A percentile compares a stretch with the other conserved stretches of the same genome.
These are phyloP conservation scores for Coregonus sp. DNA, from an alignment of 2,797 vertebrate species.

Conservation along the genomic window DNA sequence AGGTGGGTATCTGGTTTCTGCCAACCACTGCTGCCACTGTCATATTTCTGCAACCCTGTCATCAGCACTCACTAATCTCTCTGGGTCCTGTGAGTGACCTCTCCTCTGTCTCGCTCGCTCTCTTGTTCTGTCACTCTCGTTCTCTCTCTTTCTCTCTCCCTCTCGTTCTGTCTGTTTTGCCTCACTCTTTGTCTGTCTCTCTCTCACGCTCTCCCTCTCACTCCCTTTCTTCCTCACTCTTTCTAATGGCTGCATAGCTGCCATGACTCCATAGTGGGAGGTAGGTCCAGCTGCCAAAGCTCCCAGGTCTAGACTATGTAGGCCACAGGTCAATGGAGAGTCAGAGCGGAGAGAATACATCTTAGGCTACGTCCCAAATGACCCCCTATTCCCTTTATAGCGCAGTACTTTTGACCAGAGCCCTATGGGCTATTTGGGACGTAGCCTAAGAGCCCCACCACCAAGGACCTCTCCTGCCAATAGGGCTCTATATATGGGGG, in stretches of 20 bases:
- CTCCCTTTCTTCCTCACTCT: not conserved
- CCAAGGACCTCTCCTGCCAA: slow-evolving; percentile 26
- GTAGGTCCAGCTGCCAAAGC: slow-evolving; percentile 31
- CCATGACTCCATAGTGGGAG: slow-evolving; percentile 27
- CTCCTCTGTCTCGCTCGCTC: slow-evolving; percentile 27
- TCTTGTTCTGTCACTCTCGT: not conserved
- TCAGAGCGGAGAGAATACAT: not conserved
- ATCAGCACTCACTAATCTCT: slow-evolving; percentile 30
- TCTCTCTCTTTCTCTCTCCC: slow-evolving; percentile 2
- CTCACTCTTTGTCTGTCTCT: not conserved
- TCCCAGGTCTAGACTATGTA: slow-evolving; percentile 57
- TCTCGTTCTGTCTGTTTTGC: not conserved
- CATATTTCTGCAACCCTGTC: slow-evolving; percentile 47
- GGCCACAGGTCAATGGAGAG: slow-evolving; percentile 43
- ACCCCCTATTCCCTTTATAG: not conserved
- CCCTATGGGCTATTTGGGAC: no score
- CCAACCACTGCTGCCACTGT: not conserved
- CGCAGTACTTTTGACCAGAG: not conserved
- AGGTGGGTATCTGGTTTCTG: slow-evolving; percentile 75
- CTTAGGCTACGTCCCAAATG: not conserved
- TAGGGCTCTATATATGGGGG: slow-evolving; percentile 35
- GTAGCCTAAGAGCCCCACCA: not conserved
- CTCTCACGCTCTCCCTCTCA: not conserved
- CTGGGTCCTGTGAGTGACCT: slow-evolving; percentile 2
- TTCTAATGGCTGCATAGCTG: slow-evolving; percentile 30